These are phyloP conservation scores for Hydroisotoma schaefferi DNA, from an alignment of 2,888 invertebrate genomes.

Conservation along the genomic window DNA sequence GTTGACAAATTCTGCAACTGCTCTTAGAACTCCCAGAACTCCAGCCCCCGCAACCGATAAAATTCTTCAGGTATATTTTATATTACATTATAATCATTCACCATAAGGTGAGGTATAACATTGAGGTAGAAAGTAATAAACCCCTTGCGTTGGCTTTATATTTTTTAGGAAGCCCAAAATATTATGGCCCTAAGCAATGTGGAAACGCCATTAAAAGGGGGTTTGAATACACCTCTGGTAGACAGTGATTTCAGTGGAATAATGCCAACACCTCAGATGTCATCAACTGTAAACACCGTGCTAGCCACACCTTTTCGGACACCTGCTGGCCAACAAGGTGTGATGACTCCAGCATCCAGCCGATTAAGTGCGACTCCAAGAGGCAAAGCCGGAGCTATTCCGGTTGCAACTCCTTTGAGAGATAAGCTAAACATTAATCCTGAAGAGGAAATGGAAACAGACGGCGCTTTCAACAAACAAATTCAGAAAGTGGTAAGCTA, in stretches of 20 bases:
- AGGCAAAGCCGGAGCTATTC: slow-evolving; percentile 56
- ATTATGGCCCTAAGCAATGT: slow-evolving; percentile 97
- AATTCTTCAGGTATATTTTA: slow-evolving; percentile 55
- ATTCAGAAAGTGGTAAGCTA: slow-evolving; percentile 63
- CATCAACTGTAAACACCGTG: slow-evolving; percentile 84
- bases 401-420: slow-evolving; percentile 73
- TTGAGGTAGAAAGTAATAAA: neutral
- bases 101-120: neutral
- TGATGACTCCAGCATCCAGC: slow-evolving; percentile 29
- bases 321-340: slow-evolving; percentile 40
- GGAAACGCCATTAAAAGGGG: slow-evolving; percentile 94
- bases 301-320: slow-evolving; percentile 78
- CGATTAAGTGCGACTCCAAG: slow-evolving; percentile 23
- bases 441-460: slow-evolving; percentile 70
- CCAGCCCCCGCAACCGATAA: slow-evolving; percentile 79
- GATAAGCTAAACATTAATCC: slow-evolving; percentile 94
- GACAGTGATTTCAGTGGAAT: slow-evolving; percentile 84
- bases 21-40: slow-evolving; percentile 70
- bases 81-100: slow-evolving; percentile 3
- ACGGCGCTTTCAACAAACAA: slow-evolving; percentile 63
- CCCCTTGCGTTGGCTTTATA: neutral
- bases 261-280: slow-evolving; percentile 65
- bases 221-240: slow-evolving; percentile 87
- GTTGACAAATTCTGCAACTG: slow-evolving; percentile 60
- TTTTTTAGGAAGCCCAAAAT: slow-evolving; percentile 90